A percentile compares a stretch with the other conserved stretches of the same genome.
Conservation (phyloP, 2,888 invertebrate genomes). For the Steinernema carpocapsae region DNA sequence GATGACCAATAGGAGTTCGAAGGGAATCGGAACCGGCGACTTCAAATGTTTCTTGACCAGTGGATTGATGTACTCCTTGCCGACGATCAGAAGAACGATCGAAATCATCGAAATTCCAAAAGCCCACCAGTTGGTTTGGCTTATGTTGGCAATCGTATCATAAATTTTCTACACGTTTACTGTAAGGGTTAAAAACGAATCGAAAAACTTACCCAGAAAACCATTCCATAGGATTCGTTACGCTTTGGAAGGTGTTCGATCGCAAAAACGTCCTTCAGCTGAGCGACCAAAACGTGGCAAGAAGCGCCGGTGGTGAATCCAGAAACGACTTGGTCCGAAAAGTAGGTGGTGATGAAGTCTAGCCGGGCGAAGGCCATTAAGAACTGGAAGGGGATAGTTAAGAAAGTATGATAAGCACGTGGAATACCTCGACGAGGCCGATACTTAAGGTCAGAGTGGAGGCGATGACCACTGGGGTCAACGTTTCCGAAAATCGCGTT, state of each 20-base stretch:
- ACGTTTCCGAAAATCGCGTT: conserved; percentile 31
- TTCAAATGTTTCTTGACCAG: conserved; percentile 67
- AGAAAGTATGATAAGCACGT: conserved; percentile 39
- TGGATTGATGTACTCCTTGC: conserved; percentile 72
- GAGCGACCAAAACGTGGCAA: conserved; percentile 72
- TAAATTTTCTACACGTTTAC: conserved; percentile 70
- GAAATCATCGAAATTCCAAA: conserved; percentile 73
- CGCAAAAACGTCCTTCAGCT: conserved; percentile 71
- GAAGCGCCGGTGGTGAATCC: conserved; percentile 73
- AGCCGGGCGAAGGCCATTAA: conserved; percentile 78
- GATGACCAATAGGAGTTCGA: conserved; percentile 69
- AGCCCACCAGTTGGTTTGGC: conserved; percentile 73
- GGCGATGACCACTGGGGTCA: conserved; percentile 76
- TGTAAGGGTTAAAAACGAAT: neutral
- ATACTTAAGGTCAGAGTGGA: conserved; percentile 80
- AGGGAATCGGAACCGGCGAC: conserved; percentile 69
- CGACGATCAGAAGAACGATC: conserved; percentile 66
- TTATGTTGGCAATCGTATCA: conserved; percentile 75
- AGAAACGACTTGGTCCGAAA: conserved; percentile 70
- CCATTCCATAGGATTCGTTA: conserved; percentile 4
- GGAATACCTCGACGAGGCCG: conserved; percentile 78
- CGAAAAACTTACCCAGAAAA: neutral
- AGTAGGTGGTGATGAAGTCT: conserved; percentile 69
- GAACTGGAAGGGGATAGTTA: neutral
- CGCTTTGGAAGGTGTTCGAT: conserved; percentile 47